A percentile compares a stretch with the other conserved stretches of the same genome.
phyloP scores from a whole-genome alignment of 2,888 invertebrate genomes.

The Apodemia zela region DNA sequence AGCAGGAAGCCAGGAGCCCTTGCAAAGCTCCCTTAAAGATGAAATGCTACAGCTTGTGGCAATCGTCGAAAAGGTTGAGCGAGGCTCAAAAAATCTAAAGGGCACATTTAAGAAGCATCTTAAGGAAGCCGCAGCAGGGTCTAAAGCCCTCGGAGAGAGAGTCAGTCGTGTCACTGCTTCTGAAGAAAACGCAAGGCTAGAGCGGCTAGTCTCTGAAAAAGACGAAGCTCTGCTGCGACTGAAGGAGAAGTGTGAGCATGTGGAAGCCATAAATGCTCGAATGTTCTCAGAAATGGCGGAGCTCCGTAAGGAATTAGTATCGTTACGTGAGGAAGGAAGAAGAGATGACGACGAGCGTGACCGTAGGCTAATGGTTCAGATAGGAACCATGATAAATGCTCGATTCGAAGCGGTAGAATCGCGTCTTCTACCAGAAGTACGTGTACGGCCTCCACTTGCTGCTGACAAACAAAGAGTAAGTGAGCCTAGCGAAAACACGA shows the following conservation, averaged over 20 bases:
- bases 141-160: not conserved
- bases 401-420: constrained; percentile 18
- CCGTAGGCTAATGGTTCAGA: constrained; percentile 13
- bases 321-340: too few relatives aligned
- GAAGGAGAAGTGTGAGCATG: not conserved
- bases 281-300: not conserved
- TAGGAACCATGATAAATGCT: constrained; percentile 19
- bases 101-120: not conserved
- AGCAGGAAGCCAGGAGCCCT: not conserved
- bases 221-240: not conserved
- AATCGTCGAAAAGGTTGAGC: too few relatives aligned
- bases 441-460: constrained; percentile 15
- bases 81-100: not conserved
- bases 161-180: not conserved
- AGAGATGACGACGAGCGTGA: too few relatives aligned
- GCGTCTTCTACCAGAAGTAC: constrained; percentile 17
- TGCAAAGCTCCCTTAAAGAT: not conserved
- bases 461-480: too few relatives aligned
- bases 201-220: not conserved
- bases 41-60: too few relatives aligned
- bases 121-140: not conserved
- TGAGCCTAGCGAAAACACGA: too few relatives aligned
- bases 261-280: not conserved
- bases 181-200: not conserved
- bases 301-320: too few relatives aligned